Evolutionary conservation across 2,113 vertebrate genomes (phyloP).

Genomic region (Motacilla tschutschensis): DNA sequence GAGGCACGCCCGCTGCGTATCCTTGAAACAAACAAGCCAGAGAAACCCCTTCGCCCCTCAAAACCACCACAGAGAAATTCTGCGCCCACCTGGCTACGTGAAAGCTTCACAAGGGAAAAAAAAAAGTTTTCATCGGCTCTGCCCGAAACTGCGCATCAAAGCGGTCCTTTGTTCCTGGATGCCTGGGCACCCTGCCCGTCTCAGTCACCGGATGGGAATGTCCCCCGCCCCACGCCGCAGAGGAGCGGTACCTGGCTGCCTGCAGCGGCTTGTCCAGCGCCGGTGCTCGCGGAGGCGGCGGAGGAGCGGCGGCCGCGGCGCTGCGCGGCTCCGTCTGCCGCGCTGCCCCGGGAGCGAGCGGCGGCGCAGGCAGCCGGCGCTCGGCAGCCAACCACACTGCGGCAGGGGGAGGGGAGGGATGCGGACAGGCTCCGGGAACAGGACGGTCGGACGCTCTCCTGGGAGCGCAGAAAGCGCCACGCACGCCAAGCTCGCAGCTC

Average conservation of each 20-base stretch:
- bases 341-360: background rate
- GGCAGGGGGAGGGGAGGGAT: slow-evolving; percentile 39
- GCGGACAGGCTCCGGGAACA: slow-evolving; percentile 7
- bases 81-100: background rate
- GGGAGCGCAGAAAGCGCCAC: background rate
- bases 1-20: slow-evolving; percentile 20
- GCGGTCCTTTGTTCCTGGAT: slow-evolving; percentile 25
- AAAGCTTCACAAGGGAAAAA: background rate
- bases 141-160: background rate
- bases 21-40: background rate
- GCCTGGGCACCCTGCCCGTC: background rate
- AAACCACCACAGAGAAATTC: background rate
- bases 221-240: background rate
- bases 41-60: background rate
- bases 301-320: background rate
- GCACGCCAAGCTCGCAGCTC: background rate
- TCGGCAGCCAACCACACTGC: slow-evolving; percentile 51
- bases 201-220: slow-evolving; percentile 17
- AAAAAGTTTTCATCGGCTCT: background rate
- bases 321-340: background rate
- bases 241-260: slow-evolving; percentile 37
- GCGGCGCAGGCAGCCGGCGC: slow-evolving; percentile 3
- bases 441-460: background rate
- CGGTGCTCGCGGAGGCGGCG: background rate
- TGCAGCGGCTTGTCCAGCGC: slow-evolving; percentile 26